These are phyloP conservation scores for Aegithalos caudatus DNA, from an alignment of 2,113 vertebrate genomes.

Conservation along the genomic window DNA sequence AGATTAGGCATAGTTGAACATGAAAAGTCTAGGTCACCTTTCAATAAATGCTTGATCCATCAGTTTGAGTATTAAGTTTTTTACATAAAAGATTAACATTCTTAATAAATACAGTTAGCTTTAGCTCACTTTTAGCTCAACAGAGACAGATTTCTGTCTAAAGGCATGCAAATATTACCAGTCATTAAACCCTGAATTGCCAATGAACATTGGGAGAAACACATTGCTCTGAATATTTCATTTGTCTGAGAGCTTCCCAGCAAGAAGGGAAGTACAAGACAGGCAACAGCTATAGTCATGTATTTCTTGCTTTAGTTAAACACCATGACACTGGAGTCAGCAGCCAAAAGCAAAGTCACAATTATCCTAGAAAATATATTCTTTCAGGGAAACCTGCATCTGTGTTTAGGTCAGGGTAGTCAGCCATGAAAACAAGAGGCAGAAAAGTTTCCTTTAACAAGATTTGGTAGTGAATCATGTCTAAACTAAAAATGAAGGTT, in stretches of 20 bases:
- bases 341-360: background rate
- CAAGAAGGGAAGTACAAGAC: background rate
- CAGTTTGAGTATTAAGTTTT: background rate
- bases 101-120: background rate
- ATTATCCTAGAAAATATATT: background rate
- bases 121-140: background rate
- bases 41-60: background rate
- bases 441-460: background rate
- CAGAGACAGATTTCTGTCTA: background rate
- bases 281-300: fast-evolving
- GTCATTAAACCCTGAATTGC: background rate
- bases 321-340: background rate
- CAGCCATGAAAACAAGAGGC: background rate
- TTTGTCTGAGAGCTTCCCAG: background rate
- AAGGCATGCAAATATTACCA: background rate
- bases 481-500: background rate
- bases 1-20: background rate
- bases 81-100: background rate
- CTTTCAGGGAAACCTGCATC: background rate
- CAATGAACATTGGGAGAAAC: background rate
- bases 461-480: background rate
- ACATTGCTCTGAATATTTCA: background rate
- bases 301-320: background rate
- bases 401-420: background rate
- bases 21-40: background rate